phyloP scores from a whole-genome alignment of 2,113 vertebrate species.

The Saguinus midas region DNA sequence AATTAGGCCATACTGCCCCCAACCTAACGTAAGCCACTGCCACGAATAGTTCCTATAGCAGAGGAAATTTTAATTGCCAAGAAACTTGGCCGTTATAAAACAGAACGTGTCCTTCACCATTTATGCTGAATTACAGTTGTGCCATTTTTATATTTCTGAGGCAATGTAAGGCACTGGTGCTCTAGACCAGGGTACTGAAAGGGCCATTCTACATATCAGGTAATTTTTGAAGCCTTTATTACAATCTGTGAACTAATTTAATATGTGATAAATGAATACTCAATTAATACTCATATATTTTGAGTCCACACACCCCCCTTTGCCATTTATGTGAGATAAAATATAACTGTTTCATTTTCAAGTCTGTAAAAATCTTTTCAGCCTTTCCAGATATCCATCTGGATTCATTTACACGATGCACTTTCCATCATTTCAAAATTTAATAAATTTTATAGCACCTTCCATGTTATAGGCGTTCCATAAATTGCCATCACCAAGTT shows the following conservation, averaged over 20 bases:
- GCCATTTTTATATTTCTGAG: neutral
- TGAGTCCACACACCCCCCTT: slow-evolving; percentile 24
- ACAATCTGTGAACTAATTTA: slow-evolving; percentile 62
- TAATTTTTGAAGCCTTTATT: slow-evolving; percentile 63
- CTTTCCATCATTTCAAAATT: slow-evolving; percentile 70
- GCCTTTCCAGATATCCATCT: slow-evolving; percentile 58
- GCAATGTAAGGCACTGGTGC: neutral
- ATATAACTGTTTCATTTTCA: slow-evolving; percentile 39
- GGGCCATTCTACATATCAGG: neutral
- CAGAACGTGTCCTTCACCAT: neutral
- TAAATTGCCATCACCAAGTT: slow-evolving; percentile 49
- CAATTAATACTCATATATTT: neutral
- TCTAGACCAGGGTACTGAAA: neutral
- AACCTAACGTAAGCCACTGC: neutral
- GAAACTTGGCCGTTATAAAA: neutral
- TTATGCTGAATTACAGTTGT: neutral
- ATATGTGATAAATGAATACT: slow-evolving; percentile 67
- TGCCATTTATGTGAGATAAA: slow-evolving; percentile 35
- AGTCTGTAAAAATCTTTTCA: slow-evolving; percentile 58
- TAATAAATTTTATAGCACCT: slow-evolving; percentile 61
- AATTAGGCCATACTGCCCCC: neutral
- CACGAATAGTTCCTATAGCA: neutral
- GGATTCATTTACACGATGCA: slow-evolving; percentile 56
- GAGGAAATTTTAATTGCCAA: slow-evolving; percentile 15
- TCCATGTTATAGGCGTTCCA: slow-evolving; percentile 6